Base-by-base conservation (phyloP, 1,140 invertebrate genomes). In the Microplitis demolitor region DNA sequence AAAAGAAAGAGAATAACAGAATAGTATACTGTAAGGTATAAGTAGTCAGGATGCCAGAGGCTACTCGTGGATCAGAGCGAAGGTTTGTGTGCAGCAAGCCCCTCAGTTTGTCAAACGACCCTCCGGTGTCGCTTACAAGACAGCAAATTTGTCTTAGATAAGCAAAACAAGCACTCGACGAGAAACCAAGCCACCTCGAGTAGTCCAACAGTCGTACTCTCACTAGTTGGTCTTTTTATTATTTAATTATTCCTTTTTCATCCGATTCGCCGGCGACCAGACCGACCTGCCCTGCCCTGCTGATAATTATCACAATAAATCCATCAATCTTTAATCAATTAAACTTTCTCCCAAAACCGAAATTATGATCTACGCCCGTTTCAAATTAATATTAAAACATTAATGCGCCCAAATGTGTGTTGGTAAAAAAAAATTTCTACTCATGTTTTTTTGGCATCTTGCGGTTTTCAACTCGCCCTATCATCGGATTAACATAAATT, bases 401-500 rank as follows among this genome's bases (percentile, higher is more conserved):
- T 24, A 24, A 24, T 24, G 24, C 24, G 24, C 24, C 24, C 24
- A 24, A 24, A 24, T 24, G 24, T 24, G 24, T 24, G 24, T 24
- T 24, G 24, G 24, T 24, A 24, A 24, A 24, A 24, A 24, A 24
- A 24, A 24, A 24, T 54, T 56, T 56, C 13, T 9, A 24, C 24
- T 61, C 33, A 31, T 58, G 2, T 16, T 14, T 63, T 71, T 69
- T 80, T 80, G 79, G 79, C 78, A 76, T 80, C 74, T 78, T 82
- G 80, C 78, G 74, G 74, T 73, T 76, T 54, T 37, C 54, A 69
- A 61, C 24, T 63, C n/a, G 63, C 71, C 71, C 60, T 72, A 72
- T 72, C 64, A 66, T 69, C 78, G 83, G 85, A 87, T 87, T 87
- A 87, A 85, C 86, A 87, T 87, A 87, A 82, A 86, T 87, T 87